Percentiles rank a stretch among this genome's conserved stretches.
These are phyloP conservation scores for Diabrotica virgifera DNA, from an alignment of 1,140 invertebrate species.

Conservation along the genomic window DNA sequence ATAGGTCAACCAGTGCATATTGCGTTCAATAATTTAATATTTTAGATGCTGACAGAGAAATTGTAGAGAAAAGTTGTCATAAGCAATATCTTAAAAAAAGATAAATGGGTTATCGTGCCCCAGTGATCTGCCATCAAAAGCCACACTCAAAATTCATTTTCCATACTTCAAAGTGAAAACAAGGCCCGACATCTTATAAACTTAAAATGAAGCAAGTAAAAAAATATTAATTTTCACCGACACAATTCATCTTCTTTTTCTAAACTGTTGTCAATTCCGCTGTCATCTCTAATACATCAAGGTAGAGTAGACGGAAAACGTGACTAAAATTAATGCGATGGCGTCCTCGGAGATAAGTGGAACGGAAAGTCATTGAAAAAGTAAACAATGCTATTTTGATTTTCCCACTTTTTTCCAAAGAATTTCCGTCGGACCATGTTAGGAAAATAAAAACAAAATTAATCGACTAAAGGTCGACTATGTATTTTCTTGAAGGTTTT, in stretches of 20 bases:
- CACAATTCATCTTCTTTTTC: slow-evolving; percentile 43
- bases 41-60: too few species aligned
- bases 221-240: slow-evolving; percentile 41
- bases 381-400: slow-evolving; percentile 37
- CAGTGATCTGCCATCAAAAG: neutral
- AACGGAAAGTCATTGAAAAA: slow-evolving; percentile 36
- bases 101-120: neutral
- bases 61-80: too few species aligned
- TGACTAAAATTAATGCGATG: slow-evolving; percentile 45
- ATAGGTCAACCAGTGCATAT: too few species aligned
- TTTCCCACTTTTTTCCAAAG: slow-evolving; percentile 20
- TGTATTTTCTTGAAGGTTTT: too few species aligned
- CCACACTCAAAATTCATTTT: slow-evolving; percentile 11
- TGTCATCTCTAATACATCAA: slow-evolving; percentile 46
- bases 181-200: slow-evolving; percentile 11
- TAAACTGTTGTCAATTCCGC: slow-evolving; percentile 43
- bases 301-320: slow-evolving; percentile 37
- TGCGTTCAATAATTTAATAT: too few species aligned
- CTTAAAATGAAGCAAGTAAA: slow-evolving; percentile 13
- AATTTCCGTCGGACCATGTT: neutral
- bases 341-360: slow-evolving; percentile 27
- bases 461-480: too few species aligned
- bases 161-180: slow-evolving; percentile 18
- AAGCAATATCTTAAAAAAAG: neutral
- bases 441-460: neutral